Base-by-base conservation (phyloP, 2,888 invertebrate genomes). In the Tinea semifulvella region DNA sequence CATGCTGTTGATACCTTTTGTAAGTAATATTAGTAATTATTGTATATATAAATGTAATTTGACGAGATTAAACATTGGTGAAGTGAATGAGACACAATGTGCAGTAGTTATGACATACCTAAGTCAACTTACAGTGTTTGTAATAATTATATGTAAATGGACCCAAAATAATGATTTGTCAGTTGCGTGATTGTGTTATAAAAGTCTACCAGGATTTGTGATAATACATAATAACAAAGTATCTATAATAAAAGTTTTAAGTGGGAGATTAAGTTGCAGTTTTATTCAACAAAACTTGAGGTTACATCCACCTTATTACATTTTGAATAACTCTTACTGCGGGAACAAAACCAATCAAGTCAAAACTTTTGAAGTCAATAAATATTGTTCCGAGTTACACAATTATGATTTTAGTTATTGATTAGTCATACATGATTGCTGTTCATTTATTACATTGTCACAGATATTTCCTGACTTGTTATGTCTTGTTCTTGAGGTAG, bases 201-300 rank as follows among this genome's bases (percentile, higher is more conserved):
- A 84, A 84, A 85, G 85, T 86, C 86, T 86, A 86, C 86, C 85
- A 86, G 85, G 85, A 86, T 86, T 86, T 86, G 86, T 86, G 86
- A 86, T 86, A 86, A 85, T 85, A 85, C 84, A 84, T 85, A 22
- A 85, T 85, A 85, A 85, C 85, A 85, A 86, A 81, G 71, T 82
- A 79, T 76, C 74, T 79, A 76, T 81, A 82, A 81, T 80, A 80
- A 81, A 82, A 80, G 79, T 79, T 81, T 80, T 79, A 81, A 80
- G 81, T 81, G 81, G 81, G 79, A 81, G 80, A 77, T 76, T 70
- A 75, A 56, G 59, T 70, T 73, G 80, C 71, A 74, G 80, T 82
- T 82, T 82, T 79, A 81, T 82, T 82, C 69, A 57, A 57, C 63
- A 58, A 64, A 59, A 49, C 48, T 51, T 42, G 64, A 76, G 77